Base-by-base conservation (phyloP, 1,140 invertebrate genomes). In the Oryzaephilus surinamensis region DNA sequence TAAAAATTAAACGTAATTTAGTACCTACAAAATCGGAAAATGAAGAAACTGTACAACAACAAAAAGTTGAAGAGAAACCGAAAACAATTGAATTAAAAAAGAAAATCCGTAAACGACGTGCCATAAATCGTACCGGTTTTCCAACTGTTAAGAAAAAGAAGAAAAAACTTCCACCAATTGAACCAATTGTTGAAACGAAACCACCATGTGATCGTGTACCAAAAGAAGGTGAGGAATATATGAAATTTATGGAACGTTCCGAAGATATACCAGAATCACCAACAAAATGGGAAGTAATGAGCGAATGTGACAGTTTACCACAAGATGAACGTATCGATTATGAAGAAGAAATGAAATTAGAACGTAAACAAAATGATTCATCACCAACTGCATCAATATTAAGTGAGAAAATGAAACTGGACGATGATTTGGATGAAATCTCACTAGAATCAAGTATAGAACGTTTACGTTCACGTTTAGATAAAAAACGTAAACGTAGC, bases 61-160 rank as follows among this genome's bases (percentile, higher is more conserved):
- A 18, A 8, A 8, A 27, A 17, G 29, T 16, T 6, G 33, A 32
- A 66, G 58, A 69, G 70, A 39, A 69, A 60, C 69, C 65, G 3
- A 56, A 67, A 13, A 72, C 72, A 50, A 72, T 72, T 21, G 10
- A 21, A 24, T 32, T 68, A 2, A 76, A 81, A 49, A 76, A 81
- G 45, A 80, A 81, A 58, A 64, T 74, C 6, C 71, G 79, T 39
- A 72, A 84, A 33, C 76, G 84, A 32, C 80, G 86, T 61, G 70
- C 78, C 4, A 79, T 82, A 8, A 92, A 91, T 58, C 69, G 84
- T 47, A 91, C 87, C 7, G 87, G 86, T 5, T 91, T 91, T 61
- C 87, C 87, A 0, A 83, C 75, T 11, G 66, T 84, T 11, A 85
- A 86, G 49, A 84, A 81, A 49, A 91, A 88, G 57, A 89, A 88